Percentiles rank a stretch among this genome's conserved stretches.
Conservation (phyloP, 2,888 invertebrate genomes). For the Brachyopa scutellaris region DNA sequence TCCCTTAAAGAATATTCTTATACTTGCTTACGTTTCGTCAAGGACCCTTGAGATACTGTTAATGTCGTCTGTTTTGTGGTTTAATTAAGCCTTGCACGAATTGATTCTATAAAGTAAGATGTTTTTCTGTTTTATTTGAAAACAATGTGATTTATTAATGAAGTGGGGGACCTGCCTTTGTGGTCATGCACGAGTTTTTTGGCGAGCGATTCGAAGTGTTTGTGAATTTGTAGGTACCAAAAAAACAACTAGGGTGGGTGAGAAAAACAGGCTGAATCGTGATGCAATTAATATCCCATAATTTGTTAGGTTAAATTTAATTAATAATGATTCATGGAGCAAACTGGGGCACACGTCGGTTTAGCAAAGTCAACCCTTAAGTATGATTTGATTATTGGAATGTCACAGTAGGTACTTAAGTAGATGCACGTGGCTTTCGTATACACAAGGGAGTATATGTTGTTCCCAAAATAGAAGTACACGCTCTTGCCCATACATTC, state of each 20-base stretch:
- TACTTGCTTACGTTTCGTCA: not conserved
- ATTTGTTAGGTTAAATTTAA: not conserved
- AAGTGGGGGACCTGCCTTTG: not conserved
- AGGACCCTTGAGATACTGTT: conserved; percentile 58
- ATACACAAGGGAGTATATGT: too few relatives aligned
- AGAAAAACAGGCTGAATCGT: not conserved
- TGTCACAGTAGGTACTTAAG: not conserved
- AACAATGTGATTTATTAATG: conserved; percentile 32
- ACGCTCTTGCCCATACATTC: too few relatives aligned
- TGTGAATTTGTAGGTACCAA: not conserved
- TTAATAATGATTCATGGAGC: conserved; percentile 4
- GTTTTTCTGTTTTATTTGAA: conserved; percentile 10
- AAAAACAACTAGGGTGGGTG: too few relatives aligned
- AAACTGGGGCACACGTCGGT: too few relatives aligned
- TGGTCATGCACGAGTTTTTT: too few relatives aligned
- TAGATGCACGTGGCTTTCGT: not conserved
- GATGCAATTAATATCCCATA: conserved; percentile 10
- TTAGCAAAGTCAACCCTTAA: not conserved
- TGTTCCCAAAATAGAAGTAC: too few relatives aligned
- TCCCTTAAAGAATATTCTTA: not conserved
- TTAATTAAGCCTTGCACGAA: conserved; percentile 63
- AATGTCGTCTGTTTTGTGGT: conserved; percentile 60
- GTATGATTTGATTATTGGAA: not conserved
- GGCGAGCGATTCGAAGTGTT: too few relatives aligned
- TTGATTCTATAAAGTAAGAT: conserved; percentile 36